Base-by-base conservation (phyloP, 2,888 invertebrate genomes). In the Prenolepis imparis region DNA sequence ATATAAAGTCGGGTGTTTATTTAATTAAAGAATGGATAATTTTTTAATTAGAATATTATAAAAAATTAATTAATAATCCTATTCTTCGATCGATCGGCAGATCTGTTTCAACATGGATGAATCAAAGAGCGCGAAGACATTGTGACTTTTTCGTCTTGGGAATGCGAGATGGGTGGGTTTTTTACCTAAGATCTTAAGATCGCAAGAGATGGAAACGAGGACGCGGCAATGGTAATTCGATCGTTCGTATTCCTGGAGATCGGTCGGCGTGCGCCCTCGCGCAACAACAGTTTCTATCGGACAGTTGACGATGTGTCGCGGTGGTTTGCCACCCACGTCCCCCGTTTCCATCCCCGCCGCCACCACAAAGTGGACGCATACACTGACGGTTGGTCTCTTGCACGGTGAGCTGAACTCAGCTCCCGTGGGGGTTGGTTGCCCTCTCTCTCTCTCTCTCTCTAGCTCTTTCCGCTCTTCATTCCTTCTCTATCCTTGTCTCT, bases 211-310 rank as follows among this genome's bases (percentile, higher is more conserved):
- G 78, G 41, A 68, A 67, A 78, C 48, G 64, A 66, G 52, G 11
- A 67, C 66, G 32, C 21, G 66, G 15, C 24, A 2, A 55, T 63
- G 86, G 86, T 93, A 93, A 93, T 93, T 90, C 91, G 92, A 91
- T 93, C 92, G 90, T 93, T 93, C 92, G 93, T 93, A 93, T 93
- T 93, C 93, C 89, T 87, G 59, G 78, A 83, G 88, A 88, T 87
- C 89, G 85, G 81, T 89, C 84, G 84, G 80, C 83, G 86, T 77
- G 74, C 75, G 72, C 70, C 67, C 72, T 74, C 81, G 61, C 61
- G 75, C 85, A 66, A 86, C 82, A 82, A 86, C 84, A 80, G 82
- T 84, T 83, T 85, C 84, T 68, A 84, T 77, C 84, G 86, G 84
- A 72, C 84, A 84, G 70, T 86, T 81, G 86, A 84, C 78, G 84